Percentiles rank a stretch among this genome's conserved stretches.
These are phyloP conservation scores for Zeuzera pyrina DNA, from an alignment of 2,888 invertebrate genomes.

Conservation along the genomic window DNA sequence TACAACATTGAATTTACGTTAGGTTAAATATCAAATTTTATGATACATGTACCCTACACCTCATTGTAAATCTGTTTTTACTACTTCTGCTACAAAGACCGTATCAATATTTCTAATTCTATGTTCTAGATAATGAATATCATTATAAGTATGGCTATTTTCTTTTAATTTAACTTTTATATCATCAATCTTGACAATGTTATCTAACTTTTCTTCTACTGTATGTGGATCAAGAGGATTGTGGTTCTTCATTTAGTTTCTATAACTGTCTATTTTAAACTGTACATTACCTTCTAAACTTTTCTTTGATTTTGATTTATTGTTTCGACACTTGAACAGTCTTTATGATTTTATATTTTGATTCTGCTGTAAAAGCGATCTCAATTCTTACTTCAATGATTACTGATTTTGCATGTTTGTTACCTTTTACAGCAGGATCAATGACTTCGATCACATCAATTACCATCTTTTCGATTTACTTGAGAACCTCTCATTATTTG, in stretches of 20 bases:
- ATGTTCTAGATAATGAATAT: conserved; percentile 2
- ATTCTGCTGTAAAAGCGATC: conserved; percentile 42
- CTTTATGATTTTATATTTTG: conserved; percentile 18
- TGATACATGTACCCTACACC: conserved; percentile 6
- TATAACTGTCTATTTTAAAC: conserved; percentile 7
- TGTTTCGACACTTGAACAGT: conserved; percentile 6
- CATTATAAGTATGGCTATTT: too few species aligned
- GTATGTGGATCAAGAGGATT: too few species aligned
- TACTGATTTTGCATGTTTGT: conserved; percentile 25
- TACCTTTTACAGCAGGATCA: conserved; percentile 41
- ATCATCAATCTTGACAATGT: too few species aligned
- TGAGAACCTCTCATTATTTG: too few species aligned
- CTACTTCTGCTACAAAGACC: conserved; percentile 15
- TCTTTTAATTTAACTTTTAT: too few species aligned
- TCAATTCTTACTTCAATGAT: conserved; percentile 10
- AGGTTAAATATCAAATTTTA: conserved; percentile 19
- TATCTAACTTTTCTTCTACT: too few species aligned
- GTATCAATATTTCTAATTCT: conserved; percentile 17
- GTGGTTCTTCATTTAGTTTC: too few species aligned
- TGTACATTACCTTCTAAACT: too few species aligned
- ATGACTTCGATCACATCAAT: conserved; percentile 3
- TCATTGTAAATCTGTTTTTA: conserved; percentile 12
- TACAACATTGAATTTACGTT: conserved; percentile 6
- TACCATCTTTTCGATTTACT: conserved; percentile 9
- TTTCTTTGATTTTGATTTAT: conserved; percentile 10